These are phyloP conservation scores for Bombus picipes DNA, from an alignment of 1,140 invertebrate species.

Conservation along the genomic window DNA sequence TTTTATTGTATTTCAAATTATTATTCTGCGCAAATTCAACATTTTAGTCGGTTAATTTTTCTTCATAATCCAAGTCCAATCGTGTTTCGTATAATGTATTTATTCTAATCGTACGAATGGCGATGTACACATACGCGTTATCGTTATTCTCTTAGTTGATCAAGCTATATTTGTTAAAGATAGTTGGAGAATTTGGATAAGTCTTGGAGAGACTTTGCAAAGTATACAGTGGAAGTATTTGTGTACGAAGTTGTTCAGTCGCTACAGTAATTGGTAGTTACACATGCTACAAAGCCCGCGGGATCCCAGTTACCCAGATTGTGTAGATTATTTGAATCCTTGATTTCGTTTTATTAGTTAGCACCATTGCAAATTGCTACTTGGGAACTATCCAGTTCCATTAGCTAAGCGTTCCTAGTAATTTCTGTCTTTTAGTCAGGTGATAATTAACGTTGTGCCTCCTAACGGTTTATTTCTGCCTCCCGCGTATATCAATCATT, in stretches of 20 bases:
- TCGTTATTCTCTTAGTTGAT: no score
- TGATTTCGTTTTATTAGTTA: constrained; percentile 16
- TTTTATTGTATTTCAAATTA: no score
- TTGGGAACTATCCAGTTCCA: background rate
- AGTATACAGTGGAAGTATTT: background rate
- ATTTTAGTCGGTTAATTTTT: no score
- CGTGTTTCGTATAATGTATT: no score
- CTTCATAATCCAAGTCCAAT: no score
- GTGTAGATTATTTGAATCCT: background rate
- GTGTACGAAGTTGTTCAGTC: background rate
- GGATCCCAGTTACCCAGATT: background rate
- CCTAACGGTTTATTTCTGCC: background rate
- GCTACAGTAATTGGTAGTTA: background rate
- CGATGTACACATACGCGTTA: background rate
- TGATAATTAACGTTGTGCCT: background rate
- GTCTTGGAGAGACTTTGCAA: no score
- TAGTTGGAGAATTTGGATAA: background rate
- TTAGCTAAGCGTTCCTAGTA: background rate
- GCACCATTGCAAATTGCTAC: no score
- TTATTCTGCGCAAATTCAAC: no score
- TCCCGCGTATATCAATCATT: background rate
- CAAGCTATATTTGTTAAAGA: background rate
- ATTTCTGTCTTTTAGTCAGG: background rate
- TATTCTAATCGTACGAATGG: background rate
- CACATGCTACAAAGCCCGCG: background rate